Base-by-base conservation (phyloP, 2,113 vertebrate genomes). In the Chaenocephalus aceratus region DNA sequence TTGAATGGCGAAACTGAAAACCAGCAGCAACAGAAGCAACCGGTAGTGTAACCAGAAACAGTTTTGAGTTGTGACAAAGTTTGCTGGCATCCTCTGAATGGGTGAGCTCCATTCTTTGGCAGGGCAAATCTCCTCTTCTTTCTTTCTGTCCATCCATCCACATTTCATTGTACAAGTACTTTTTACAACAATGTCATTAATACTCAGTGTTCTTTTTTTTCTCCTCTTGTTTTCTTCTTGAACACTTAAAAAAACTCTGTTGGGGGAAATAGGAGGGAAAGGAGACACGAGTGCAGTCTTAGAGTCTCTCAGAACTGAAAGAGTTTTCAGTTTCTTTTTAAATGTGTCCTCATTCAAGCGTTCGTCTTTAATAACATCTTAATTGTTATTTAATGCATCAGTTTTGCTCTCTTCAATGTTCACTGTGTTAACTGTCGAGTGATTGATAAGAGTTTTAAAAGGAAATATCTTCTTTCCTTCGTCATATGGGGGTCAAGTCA, bases 61-160 rank as follows among this genome's bases (percentile, higher is more conserved):
- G 58, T 66, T 84, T 85, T 13, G 83, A 72, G 79, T 83, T 57
- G 23, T 83, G 82, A 85, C 81, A 68, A 79, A 72, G 79, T 96
- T 97, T 96, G 95, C 94, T 96, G 96, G 96, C 92, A 97, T 98
- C 97, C 97, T 96, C 95, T 95, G 90, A 95, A 96, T 95, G 96
- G 96, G 97, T 95, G 82, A 75, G 68, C 93, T 96, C 95, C 95
- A 96, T 97, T 96, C 97, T 98, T 97, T 98, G 97, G 97, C 97
- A 96, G 97, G 97, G 96, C 95, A 96, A 96, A 95, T 96, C 94
- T 96, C 95, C 95, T 95, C 95, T 95, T 95, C 92, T 92, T 95
- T 95, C 86, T 89, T 84, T 91, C 84, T 72, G 80, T 91, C 82
- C 82, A 74, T 88, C 36, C 79, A 64, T 88, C 74, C 83, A 71